Conservation (phyloP, 1,140 invertebrate species). For the Popillia japonica region DNA sequence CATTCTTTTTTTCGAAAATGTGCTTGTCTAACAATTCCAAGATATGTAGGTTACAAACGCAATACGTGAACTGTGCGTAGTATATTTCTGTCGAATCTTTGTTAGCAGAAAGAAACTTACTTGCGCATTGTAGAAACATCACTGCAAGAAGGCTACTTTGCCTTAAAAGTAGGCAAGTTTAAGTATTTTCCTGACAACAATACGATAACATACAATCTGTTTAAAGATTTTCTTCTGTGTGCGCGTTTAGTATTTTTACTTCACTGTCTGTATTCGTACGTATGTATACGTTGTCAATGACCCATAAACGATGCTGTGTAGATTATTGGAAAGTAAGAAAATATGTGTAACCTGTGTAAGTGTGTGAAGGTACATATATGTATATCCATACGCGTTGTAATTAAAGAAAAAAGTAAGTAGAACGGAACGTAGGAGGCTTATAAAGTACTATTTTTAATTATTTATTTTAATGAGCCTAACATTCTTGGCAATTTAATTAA, state of each 20-base stretch:
- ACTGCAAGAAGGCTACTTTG: too few species aligned
- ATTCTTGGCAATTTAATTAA: background rate
- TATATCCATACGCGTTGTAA: slow-evolving; percentile 4
- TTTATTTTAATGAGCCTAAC: background rate
- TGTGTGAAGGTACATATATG: background rate
- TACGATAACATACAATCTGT: background rate
- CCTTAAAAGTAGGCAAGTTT: background rate
- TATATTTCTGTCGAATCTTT: too few species aligned
- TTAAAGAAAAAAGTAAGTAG: slow-evolving; percentile 6
- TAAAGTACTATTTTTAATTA: background rate
- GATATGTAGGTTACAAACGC: too few species aligned
- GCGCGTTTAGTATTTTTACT: background rate
- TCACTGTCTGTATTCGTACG: background rate
- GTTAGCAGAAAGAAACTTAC: too few species aligned
- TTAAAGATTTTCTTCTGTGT: background rate
- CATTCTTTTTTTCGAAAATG: too few species aligned
- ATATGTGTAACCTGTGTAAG: background rate
- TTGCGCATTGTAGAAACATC: too few species aligned
- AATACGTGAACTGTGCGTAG: too few species aligned
- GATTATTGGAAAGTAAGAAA: slow-evolving; percentile 6
- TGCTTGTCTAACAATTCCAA: too few species aligned
- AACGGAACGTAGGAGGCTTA: slow-evolving; percentile 1
- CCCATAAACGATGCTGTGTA: background rate
- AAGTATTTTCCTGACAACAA: background rate
- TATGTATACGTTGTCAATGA: background rate